Conservation (phyloP, 2,797 vertebrate genomes). For the Novumbra hubbsi region DNA sequence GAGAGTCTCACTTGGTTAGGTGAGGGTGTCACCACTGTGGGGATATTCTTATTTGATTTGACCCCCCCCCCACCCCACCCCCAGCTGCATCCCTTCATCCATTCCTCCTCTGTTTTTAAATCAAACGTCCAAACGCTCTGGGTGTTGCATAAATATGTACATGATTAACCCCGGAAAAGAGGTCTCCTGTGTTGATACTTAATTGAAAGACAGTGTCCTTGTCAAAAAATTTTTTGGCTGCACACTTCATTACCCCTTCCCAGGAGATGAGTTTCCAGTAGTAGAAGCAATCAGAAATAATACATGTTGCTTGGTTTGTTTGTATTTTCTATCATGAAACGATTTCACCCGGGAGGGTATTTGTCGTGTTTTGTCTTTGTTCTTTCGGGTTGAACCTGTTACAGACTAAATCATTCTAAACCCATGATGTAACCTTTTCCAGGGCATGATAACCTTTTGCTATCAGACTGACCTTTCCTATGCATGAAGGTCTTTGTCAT, state of each 20-base stretch:
- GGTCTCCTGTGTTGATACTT: conserved; percentile 51
- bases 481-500: conserved; percentile 67
- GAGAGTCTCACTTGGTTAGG: conserved; percentile 43
- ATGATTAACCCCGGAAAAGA: conserved; percentile 40
- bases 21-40: conserved; percentile 54
- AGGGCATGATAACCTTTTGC: conserved; percentile 66
- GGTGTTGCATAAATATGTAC: conserved; percentile 71
- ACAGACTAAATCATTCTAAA: conserved; percentile 55
- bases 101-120: conserved; percentile 48
- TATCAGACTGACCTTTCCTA: conserved; percentile 77
- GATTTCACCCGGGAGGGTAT: not conserved
- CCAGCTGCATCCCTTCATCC: conserved; percentile 16
- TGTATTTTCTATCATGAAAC: conserved; percentile 26
- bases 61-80: not conserved
- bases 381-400: conserved; percentile 57
- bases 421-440: conserved; percentile 69
- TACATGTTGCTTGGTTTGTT: not conserved
- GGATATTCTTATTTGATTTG: conserved; percentile 54
- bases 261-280: conserved; percentile 3
- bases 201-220: conserved; percentile 48
- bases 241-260: conserved; percentile 18
- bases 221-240: conserved; percentile 43
- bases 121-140: conserved; percentile 57
- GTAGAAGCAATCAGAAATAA: not conserved
- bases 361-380: conserved; percentile 34